A percentile compares a stretch with the other conserved stretches of the same genome.
Evolutionary conservation across 1,140 invertebrate species (phyloP).

Genomic region (Eubasilissa regina): DNA sequence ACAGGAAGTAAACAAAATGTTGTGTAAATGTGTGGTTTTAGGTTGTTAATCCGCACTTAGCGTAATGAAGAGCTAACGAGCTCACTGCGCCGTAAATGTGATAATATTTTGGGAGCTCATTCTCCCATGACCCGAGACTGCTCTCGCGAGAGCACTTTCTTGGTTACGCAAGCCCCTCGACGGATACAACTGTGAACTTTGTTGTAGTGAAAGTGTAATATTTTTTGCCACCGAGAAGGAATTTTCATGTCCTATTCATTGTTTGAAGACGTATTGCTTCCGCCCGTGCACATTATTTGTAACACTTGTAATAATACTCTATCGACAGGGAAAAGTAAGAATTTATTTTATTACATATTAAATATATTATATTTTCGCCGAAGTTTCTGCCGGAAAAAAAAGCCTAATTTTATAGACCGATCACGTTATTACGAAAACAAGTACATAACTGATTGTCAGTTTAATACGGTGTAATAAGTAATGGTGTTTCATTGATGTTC

Average conservation of each 20-base stretch:
- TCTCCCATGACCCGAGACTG: conserved; percentile 9
- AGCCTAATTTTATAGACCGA: too few relatives aligned
- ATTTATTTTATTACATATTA: not conserved
- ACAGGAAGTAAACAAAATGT: too few relatives aligned
- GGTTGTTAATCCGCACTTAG: not conserved
- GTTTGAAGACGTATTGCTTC: conserved; percentile 33
- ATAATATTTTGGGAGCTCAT: conserved; percentile 15
- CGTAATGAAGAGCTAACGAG: not conserved
- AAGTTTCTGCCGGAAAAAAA: not conserved
- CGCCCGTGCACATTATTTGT: conserved; percentile 21
- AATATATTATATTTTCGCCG: not conserved
- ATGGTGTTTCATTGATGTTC: too few relatives aligned
- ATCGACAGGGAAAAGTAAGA: not conserved
- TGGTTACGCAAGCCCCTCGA: conserved; percentile 23
- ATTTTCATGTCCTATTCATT: conserved; percentile 22
- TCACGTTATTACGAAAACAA: too few relatives aligned
- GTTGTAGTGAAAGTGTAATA: not conserved
- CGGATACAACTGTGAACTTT: conserved; percentile 11
- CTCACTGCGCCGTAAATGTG: not conserved
- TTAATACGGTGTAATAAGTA: too few relatives aligned
- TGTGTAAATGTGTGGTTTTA: too few relatives aligned
- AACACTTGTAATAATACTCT: conserved; percentile 6
- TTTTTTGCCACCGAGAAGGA: conserved; percentile 9
- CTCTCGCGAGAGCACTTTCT: not conserved
- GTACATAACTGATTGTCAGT: too few relatives aligned